Conservation (phyloP, 30 jellyfish, hydroid and myxozoan species). For the Sanderia malayensis region DNA sequence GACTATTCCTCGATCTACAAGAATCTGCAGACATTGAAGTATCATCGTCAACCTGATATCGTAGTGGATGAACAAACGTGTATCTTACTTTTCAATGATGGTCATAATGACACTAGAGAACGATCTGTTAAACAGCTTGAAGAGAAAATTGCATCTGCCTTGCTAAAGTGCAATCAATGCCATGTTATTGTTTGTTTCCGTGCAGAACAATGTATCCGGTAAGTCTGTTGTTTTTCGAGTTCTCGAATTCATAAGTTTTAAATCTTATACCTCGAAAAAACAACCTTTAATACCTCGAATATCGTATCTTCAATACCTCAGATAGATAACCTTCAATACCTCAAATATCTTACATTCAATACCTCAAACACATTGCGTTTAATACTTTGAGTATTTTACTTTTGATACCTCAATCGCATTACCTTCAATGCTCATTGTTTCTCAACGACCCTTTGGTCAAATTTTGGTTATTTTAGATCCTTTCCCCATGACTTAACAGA, state of each 20-base stretch:
- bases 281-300: too few relatives aligned
- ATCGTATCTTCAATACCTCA: too few relatives aligned
- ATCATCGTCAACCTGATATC: conserved; percentile 66
- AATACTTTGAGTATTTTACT: too few relatives aligned
- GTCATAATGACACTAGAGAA: background rate
- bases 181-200: background rate
- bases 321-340: too few relatives aligned
- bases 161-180: conserved; percentile 10
- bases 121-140: background rate
- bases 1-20: conserved; percentile 33
- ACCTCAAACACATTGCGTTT: too few relatives aligned
- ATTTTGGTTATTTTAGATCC: conserved; percentile 2
- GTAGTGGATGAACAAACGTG: conserved; percentile 70
- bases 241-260: too few relatives aligned
- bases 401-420: too few relatives aligned
- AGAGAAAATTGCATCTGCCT: background rate
- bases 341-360: too few relatives aligned
- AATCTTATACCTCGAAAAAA: too few relatives aligned
- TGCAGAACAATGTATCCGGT: conserved; percentile 3
- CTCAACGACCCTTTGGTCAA: too few relatives aligned
- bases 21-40: conserved; percentile 1
- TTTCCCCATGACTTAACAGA: conserved; percentile 20
- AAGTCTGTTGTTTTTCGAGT: background rate
- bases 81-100: conserved; percentile 20
- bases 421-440: too few relatives aligned